Percentiles rank a stretch among this genome's conserved stretches.
Conservation (phyloP, 2,113 vertebrate genomes). For the Mustela nigripes region DNA sequence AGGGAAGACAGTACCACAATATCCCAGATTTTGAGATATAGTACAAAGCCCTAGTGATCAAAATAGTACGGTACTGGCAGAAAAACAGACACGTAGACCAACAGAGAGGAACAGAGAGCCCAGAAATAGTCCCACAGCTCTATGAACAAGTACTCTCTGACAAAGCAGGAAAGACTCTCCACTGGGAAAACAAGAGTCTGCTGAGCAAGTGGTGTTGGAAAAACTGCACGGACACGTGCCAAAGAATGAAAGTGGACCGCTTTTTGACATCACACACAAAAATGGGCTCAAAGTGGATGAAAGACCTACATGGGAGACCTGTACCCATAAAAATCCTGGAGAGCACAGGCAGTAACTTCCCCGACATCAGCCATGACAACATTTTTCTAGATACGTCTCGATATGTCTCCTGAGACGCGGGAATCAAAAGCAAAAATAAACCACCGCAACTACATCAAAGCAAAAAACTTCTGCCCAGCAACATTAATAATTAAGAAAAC, state of each 20-base stretch:
- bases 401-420: neutral
- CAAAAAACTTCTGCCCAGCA: neutral
- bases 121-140: neutral
- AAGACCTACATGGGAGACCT: neutral
- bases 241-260: neutral
- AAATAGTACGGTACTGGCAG: neutral
- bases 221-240: neutral
- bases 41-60: neutral
- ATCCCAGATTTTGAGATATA: neutral
- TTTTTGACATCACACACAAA: neutral
- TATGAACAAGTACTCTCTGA: neutral
- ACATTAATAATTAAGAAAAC: neutral
- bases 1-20: neutral
- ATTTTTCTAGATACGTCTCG: neutral
- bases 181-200: neutral
- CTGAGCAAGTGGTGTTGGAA: neutral
- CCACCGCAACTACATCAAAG: neutral
- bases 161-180: neutral
- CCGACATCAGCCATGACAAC: neutral
- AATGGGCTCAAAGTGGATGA: neutral
- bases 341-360: neutral
- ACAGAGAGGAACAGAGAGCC: neutral
- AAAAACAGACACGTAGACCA: neutral
- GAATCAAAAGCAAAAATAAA: neutral
- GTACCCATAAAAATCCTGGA: neutral